Evolutionary conservation across 1,140 invertebrate genomes (phyloP).

Genomic region (Cyclina sinensis): DNA sequence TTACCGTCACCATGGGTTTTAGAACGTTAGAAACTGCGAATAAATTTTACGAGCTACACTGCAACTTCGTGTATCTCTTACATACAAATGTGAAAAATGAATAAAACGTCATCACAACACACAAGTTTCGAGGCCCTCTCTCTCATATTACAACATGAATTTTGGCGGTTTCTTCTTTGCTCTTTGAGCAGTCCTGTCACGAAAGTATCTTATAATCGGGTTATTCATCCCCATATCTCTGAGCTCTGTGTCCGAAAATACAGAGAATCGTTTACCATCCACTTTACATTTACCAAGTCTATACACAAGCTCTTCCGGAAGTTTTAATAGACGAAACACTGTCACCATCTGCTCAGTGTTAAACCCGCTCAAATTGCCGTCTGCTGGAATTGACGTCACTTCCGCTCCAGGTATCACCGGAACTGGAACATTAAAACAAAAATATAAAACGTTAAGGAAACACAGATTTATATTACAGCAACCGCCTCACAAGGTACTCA

Average conservation of each 20-base stretch:
- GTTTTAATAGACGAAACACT: conserved; percentile 33
- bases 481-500: too few relatives aligned
- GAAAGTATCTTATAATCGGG: conserved; percentile 57
- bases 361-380: conserved; percentile 43
- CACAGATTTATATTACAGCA: too few relatives aligned
- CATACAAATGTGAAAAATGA: too few relatives aligned
- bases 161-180: not conserved
- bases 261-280: conserved; percentile 54
- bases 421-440: conserved; percentile 9
- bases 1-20: too few relatives aligned
- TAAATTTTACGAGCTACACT: too few relatives aligned
- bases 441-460: too few relatives aligned
- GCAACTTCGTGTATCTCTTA: too few relatives aligned
- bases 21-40: too few relatives aligned
- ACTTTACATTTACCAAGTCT: conserved; percentile 46
- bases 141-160: conserved; percentile 29
- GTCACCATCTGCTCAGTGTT: conserved; percentile 56
- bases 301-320: conserved; percentile 33
- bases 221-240: conserved; percentile 51
- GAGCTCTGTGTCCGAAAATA: conserved; percentile 57
- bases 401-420: conserved; percentile 40
- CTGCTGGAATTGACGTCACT: conserved; percentile 58
- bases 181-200: conserved; percentile 37
- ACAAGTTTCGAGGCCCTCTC: too few relatives aligned
- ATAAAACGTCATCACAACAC: too few relatives aligned